A percentile compares a stretch with the other conserved stretches of the same genome.
phyloP scores from a whole-genome alignment of 2,113 vertebrate species.

The Emydura subglobosa region DNA sequence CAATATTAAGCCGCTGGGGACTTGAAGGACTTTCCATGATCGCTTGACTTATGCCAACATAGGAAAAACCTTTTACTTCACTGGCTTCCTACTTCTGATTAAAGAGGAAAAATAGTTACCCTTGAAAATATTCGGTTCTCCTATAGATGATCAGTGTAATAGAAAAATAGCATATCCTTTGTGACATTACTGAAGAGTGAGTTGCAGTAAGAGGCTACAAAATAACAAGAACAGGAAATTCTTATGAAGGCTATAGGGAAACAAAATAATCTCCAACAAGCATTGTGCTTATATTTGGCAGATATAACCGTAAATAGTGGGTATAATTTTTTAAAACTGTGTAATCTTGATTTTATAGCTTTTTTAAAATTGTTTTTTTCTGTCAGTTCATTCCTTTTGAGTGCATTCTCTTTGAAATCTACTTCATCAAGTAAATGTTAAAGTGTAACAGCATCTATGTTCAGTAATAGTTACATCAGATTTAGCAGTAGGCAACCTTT shows the following conservation, averaged over 20 bases:
- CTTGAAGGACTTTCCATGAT: background rate
- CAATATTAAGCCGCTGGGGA: background rate
- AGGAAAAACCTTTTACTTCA: background rate
- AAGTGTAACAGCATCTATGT: accelerated
- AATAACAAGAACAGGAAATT: background rate
- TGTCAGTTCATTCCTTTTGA: background rate
- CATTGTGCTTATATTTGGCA: background rate
- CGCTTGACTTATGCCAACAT: background rate
- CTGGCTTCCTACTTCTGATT: background rate
- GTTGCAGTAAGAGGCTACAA: background rate
- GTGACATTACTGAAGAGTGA: background rate
- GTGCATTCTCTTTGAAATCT: background rate
- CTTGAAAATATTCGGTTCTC: background rate
- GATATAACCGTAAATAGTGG: background rate
- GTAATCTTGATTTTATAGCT: background rate
- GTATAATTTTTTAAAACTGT: background rate
- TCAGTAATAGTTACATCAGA: background rate
- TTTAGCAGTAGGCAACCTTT: background rate
- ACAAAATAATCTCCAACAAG: background rate
- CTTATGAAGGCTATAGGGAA: background rate
- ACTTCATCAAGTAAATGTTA: background rate
- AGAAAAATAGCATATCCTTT: background rate
- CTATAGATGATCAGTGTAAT: background rate
- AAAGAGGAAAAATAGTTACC: background rate
- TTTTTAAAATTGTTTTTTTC: background rate